phyloP scores from a whole-genome alignment of 1,140 invertebrate species.

The Aricia agestis region DNA sequence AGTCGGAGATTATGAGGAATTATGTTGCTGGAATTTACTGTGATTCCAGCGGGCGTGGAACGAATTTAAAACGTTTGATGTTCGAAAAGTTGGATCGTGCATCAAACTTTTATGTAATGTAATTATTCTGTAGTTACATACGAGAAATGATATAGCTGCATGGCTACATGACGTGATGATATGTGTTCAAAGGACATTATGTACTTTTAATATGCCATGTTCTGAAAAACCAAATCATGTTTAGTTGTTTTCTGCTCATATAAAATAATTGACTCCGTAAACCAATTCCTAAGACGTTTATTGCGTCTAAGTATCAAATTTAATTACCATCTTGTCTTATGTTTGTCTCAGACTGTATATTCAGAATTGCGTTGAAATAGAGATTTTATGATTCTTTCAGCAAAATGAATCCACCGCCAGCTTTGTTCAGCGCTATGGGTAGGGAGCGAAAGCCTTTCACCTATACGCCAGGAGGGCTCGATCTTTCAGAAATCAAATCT shows the following conservation, averaged over 20 bases:
- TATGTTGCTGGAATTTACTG: neutral
- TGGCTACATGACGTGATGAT: too few relatives aligned
- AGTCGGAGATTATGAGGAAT: constrained; percentile 25
- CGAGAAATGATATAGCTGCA: constrained; percentile 8
- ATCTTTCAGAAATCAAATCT: constrained; percentile 92
- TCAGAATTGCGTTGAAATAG: constrained; percentile 7
- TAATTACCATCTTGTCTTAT: neutral
- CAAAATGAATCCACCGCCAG: constrained; percentile 85
- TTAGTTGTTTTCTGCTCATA: neutral
- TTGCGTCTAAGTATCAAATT: neutral
- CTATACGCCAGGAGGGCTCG: constrained; percentile 93
- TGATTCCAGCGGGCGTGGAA: neutral
- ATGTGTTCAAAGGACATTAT: too few relatives aligned
- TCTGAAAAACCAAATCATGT: neutral
- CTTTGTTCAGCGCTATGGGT: constrained; percentile 90
- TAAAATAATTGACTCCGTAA: neutral
- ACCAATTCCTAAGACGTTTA: neutral
- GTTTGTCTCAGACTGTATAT: neutral
- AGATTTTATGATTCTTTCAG: constrained; percentile 48
- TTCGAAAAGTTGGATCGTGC: neutral
- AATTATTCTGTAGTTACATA: constrained; percentile 35
- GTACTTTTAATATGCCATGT: too few relatives aligned
- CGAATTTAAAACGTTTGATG: constrained; percentile 24
- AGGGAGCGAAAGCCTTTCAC: constrained; percentile 95
- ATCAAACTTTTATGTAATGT: constrained; percentile 28